phyloP scores from a whole-genome alignment of 2,888 invertebrate genomes.

The Halocaridina rubra region DNA sequence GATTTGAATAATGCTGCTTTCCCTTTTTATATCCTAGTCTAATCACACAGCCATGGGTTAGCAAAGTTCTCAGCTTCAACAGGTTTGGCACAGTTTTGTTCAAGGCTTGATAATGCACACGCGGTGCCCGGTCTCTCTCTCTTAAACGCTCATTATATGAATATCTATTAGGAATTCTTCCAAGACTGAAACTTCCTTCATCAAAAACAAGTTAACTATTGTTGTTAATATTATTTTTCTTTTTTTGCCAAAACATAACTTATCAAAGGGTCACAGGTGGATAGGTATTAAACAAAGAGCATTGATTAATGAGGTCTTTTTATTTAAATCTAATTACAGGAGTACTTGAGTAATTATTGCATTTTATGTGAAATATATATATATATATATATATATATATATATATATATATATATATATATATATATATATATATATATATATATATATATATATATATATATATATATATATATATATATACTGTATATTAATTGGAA shows the following conservation, averaged over 20 bases:
- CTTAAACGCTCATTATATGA: conserved; percentile 36
- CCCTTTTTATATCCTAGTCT: conserved; percentile 52
- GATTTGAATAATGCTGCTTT: conserved; percentile 55
- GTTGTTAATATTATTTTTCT: neutral
- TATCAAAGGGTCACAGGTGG: too few species aligned
- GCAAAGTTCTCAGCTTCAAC: conserved; percentile 59
- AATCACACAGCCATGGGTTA: conserved; percentile 59
- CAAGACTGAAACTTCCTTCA: conserved; percentile 14
- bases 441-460: too few species aligned
- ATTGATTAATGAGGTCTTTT: conserved; percentile 28
- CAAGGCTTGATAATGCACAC: conserved; percentile 57
- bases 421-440: too few species aligned
- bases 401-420: too few species aligned
- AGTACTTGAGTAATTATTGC: too few species aligned
- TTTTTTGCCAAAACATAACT: too few species aligned
- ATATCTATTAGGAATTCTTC: neutral
- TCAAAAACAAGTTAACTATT: neutral
- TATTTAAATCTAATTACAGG: too few species aligned
- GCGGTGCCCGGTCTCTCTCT: conserved; percentile 23
- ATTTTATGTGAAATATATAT: too few species aligned
- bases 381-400: too few species aligned
- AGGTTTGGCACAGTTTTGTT: conserved; percentile 60
- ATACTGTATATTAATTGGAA: too few species aligned
- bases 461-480: too few species aligned
- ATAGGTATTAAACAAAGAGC: too few species aligned